Percentiles rank a stretch among this genome's conserved stretches.
These are phyloP conservation scores for Odontamblyopus lacepedii DNA, from an alignment of 2,797 vertebrate species.

Conservation along the genomic window DNA sequence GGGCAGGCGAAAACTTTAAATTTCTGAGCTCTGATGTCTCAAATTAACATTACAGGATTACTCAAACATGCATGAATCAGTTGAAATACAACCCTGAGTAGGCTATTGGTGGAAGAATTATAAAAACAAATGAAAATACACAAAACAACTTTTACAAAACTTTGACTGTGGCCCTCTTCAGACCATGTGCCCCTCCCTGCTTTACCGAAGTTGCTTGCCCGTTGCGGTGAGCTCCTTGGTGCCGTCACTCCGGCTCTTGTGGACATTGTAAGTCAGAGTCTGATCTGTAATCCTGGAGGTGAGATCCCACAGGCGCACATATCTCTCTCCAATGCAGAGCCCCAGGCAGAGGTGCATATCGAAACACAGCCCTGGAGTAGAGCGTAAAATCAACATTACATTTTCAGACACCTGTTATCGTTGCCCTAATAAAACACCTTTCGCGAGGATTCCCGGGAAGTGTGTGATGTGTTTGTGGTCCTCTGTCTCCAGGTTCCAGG, in stretches of 20 bases:
- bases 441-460: slow-evolving; percentile 54
- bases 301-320: slow-evolving; percentile 66
- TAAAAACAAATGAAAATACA: no score
- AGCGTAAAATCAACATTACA: neutral
- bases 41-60: no score
- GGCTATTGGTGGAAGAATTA: no score
- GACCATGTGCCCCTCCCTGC: neutral
- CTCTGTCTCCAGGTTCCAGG: slow-evolving; percentile 77
- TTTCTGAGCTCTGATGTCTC: no score
- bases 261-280: slow-evolving; percentile 66
- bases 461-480: slow-evolving; percentile 70
- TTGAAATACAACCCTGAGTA: no score
- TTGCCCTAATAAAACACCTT: slow-evolving; percentile 22
- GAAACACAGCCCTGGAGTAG: slow-evolving; percentile 56
- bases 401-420: neutral
- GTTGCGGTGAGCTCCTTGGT: slow-evolving; percentile 60
- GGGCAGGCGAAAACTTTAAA: no score
- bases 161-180: no score
- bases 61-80: no score
- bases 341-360: slow-evolving; percentile 66
- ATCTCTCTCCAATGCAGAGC: slow-evolving; percentile 63
- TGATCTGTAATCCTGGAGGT: slow-evolving; percentile 67
- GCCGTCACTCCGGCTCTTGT: slow-evolving; percentile 61
- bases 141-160: no score
- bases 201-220: slow-evolving; percentile 58